Base-by-base conservation (phyloP, 2,113 vertebrate species). In the Rhipidura dahli region DNA sequence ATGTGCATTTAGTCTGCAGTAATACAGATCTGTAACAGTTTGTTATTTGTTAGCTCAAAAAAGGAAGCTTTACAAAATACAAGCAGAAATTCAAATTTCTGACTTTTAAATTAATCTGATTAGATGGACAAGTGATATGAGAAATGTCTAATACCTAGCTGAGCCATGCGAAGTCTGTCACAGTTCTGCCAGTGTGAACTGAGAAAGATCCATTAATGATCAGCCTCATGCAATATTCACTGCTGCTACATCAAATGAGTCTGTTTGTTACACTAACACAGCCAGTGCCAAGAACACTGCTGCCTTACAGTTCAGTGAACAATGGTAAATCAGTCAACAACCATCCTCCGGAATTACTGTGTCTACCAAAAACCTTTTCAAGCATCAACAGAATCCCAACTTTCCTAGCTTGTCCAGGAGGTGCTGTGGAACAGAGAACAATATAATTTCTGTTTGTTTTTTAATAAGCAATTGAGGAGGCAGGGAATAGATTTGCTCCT, bases 151-250 rank as follows among this genome's bases (percentile, higher is more conserved):
- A 90, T 94, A 82, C 27, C 45, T 92, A 81, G n/a, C 33, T 75
- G 77, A 96, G 54, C 53, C 6, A 0, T 71, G 54, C 11, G 39
- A 97, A 76, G 44, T 51, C 44, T 88, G 94, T 97, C 56, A 83
- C 50, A 10, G 40, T 96, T 96, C 44, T 78, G 33, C 31, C 76
- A 94, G 47, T 8, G 26, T 68, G 60, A 80, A 97, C 91, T 96
- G 87, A 95, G 94, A 97, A 98, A 97, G 73, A 59, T 82, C 89
- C 93, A 93, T 97, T 98, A 98, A 97, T 93, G 76, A 72, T 94
- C 93, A 71, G 64, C 60, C 83, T 98, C 89, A 98, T 97, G 88
- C 68, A 98, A 97, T 98, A 98, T 98, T 98, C 97, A 98, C 94
- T 90, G 72, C 77, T 93, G 63, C 76, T 97, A 65, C 93, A 85